Evolutionary conservation across 2,888 invertebrate species (phyloP).

Genomic region (Lasioglossum figueresi): DNA sequence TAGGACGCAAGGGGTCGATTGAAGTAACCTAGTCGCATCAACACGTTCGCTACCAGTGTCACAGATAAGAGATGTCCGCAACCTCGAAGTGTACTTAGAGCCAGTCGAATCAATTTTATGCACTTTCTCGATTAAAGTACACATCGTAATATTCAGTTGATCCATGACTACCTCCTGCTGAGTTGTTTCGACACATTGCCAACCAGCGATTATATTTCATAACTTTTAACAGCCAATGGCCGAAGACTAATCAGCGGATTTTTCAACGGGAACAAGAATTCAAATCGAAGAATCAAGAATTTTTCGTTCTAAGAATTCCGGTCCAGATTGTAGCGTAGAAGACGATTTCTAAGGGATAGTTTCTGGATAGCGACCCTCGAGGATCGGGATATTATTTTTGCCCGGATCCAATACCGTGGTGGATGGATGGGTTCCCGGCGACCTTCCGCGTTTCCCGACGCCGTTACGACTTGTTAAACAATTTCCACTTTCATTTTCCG

Average conservation of each 20-base stretch:
- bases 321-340: no score
- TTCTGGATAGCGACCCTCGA: neutral
- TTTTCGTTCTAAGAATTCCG: no score
- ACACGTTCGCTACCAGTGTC: neutral
- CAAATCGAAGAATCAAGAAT: no score
- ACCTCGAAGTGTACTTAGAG: neutral
- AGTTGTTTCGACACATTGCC: neutral
- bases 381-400: neutral
- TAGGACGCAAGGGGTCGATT: neutral
- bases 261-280: no score
- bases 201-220: no score
- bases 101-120: neutral
- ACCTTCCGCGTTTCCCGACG: neutral
- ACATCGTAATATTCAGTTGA: neutral
- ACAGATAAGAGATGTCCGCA: neutral
- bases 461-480: neutral
- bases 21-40: neutral
- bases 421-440: neutral
- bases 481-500: conserved; percentile 36
- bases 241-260: no score
- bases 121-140: neutral
- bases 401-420: neutral
- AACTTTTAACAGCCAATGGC: no score
- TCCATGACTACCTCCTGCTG: neutral
- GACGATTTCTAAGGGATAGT: neutral